A percentile compares a stretch with the other conserved stretches of the same genome.
phyloP scores from a whole-genome alignment of 2,888 invertebrate species.

The Tyria jacobaeae region DNA sequence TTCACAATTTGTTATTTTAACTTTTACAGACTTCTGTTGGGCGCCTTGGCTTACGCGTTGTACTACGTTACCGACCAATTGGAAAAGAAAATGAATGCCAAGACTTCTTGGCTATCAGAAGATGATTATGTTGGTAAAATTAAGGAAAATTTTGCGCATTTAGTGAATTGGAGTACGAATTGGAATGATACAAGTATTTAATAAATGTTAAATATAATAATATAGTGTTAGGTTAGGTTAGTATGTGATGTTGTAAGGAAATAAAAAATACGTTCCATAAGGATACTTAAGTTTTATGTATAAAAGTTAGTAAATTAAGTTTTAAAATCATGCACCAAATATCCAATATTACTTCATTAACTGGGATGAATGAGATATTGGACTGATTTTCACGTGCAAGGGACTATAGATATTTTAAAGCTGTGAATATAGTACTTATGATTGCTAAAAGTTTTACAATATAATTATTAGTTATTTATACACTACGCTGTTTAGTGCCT shows the following conservation, averaged over 20 bases:
- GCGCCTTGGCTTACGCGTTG: constrained; percentile 44
- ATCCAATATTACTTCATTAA: not conserved
- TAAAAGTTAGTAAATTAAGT: no score
- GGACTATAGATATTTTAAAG: no score
- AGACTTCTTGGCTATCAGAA: constrained; percentile 1
- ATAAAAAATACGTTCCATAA: no score
- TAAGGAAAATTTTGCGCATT: constrained; percentile 5
- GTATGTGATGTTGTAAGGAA: no score
- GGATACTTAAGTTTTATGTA: no score
- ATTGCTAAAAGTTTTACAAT: no score
- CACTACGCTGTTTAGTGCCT: no score
- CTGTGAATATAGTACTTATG: no score
- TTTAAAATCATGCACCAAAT: not conserved
- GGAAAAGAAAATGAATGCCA: constrained; percentile 9
- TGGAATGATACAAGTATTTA: constrained; percentile 9
- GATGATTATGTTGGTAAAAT: constrained; percentile 5
- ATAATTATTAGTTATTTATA: no score
- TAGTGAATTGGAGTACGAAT: constrained; percentile 13
- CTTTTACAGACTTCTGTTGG: constrained; percentile 8
- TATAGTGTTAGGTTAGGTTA: no score
- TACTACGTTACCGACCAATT: constrained; percentile 49
- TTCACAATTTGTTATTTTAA: not conserved
- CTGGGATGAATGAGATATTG: not conserved
- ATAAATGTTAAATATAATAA: not conserved
- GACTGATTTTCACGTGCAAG: not conserved